Conservation (phyloP, 2,888 invertebrate genomes). For the Ornithoptera priamus region DNA sequence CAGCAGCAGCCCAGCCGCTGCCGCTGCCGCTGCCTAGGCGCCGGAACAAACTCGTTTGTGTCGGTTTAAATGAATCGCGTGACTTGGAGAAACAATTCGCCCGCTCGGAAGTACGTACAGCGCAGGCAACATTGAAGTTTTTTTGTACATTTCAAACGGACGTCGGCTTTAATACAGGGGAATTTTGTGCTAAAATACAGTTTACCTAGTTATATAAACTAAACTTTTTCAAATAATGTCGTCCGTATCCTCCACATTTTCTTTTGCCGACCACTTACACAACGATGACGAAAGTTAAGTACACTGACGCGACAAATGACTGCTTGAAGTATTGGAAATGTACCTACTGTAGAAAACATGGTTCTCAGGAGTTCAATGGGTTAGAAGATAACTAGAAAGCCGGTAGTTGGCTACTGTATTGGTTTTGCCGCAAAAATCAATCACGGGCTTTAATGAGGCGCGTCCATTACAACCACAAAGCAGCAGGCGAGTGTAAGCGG, state of each 20-base stretch:
- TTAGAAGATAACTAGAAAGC: constrained; percentile 16
- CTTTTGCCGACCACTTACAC: too few relatives aligned
- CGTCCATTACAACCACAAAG: constrained; percentile 50
- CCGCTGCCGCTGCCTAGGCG: background rate
- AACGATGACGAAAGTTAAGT: too few relatives aligned
- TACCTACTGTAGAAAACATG: background rate
- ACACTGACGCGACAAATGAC: too few relatives aligned
- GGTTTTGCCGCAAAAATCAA: constrained; percentile 63
- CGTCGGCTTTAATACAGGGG: constrained; percentile 4
- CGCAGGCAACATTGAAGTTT: constrained; percentile 21
- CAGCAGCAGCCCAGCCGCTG: too few relatives aligned
- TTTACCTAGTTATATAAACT: background rate
- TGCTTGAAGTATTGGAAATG: background rate
- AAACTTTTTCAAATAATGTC: too few relatives aligned
- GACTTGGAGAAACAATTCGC: constrained; percentile 30
- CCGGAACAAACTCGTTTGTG: constrained; percentile 30
- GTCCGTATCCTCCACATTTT: too few relatives aligned
- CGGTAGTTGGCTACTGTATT: constrained; percentile 61
- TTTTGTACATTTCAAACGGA: constrained; percentile 18
- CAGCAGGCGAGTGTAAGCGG: constrained; percentile 42
- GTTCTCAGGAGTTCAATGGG: background rate
- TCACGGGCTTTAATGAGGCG: constrained; percentile 58
- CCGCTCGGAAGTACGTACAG: constrained; percentile 11
- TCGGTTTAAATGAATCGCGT: constrained; percentile 30
- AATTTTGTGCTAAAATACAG: constrained; percentile 3